These are phyloP conservation scores for Calyptommatus sinebrachiatus DNA, from an alignment of 2,113 vertebrate genomes.

Conservation along the genomic window DNA sequence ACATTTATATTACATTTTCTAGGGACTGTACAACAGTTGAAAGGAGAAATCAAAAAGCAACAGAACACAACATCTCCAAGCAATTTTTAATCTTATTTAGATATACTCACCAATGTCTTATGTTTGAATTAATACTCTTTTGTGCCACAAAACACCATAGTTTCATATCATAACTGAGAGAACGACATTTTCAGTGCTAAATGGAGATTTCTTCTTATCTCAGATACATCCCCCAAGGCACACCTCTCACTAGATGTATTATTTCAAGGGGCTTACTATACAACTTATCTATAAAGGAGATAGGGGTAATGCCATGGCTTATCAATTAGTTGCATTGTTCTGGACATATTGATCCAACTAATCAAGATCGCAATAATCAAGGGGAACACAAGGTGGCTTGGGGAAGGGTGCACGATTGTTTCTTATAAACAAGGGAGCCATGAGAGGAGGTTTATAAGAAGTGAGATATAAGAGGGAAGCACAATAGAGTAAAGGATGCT, in stretches of 20 bases:
- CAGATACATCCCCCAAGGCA: not conserved
- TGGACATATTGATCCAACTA: no score
- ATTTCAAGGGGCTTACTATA: not conserved
- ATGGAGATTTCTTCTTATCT: not conserved
- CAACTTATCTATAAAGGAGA: not conserved
- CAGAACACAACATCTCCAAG: not conserved
- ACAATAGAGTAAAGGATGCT: no score
- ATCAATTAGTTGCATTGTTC: no score
- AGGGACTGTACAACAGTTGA: not conserved
- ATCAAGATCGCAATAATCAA: no score
- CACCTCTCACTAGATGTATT: no score
- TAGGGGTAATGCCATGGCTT: no score
- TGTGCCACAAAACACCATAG: not conserved
- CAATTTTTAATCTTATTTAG: not conserved
- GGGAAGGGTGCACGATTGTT: no score
- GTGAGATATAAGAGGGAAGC: no score
- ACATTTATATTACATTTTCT: not conserved
- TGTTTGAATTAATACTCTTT: not conserved
- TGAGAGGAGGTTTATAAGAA: no score
- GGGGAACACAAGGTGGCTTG: no score
- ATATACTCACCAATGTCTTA: not conserved
- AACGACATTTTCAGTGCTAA: not conserved
- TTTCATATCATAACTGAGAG: not conserved
- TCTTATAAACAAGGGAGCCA: no score
- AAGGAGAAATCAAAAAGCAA: not conserved